phyloP scores from a whole-genome alignment of 2,888 invertebrate species.

The Unio delphinus region DNA sequence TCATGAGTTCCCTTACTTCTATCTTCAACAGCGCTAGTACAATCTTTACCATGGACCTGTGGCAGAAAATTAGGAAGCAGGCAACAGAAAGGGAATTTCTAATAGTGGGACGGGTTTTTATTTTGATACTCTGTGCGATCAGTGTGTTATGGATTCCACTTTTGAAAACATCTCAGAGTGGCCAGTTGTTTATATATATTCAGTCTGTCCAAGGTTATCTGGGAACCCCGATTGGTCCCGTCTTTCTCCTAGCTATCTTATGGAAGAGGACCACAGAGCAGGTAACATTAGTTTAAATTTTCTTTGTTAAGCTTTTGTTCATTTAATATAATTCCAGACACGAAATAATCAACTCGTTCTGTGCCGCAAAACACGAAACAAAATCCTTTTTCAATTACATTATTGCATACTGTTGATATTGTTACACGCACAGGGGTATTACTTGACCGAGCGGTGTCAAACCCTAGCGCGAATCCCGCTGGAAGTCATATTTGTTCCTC shows the following conservation, averaged over 20 bases:
- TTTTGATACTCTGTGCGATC: conserved; percentile 42
- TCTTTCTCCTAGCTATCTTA: conserved; percentile 51
- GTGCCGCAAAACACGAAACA: too few species aligned
- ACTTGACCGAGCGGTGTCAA: too few species aligned
- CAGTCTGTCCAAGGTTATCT: conserved; percentile 56
- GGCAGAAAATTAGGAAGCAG: conserved; percentile 20
- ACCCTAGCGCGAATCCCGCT: too few species aligned
- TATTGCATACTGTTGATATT: too few species aligned
- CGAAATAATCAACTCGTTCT: too few species aligned
- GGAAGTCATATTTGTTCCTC: too few species aligned
- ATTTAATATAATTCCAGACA: too few species aligned
- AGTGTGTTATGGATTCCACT: conserved; percentile 56
- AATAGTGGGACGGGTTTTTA: conserved; percentile 43
- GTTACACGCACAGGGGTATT: too few species aligned
- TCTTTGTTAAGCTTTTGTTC: too few species aligned
- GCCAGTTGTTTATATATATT: conserved; percentile 55
- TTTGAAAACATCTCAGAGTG: conserved; percentile 53
- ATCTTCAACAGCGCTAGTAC: conserved; percentile 49
- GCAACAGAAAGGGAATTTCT: conserved; percentile 36
- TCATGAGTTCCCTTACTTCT: conserved; percentile 45
- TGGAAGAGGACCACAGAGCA: conserved; percentile 51
- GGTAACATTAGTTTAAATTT: conserved; percentile 15
- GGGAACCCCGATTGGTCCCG: conserved; percentile 49
- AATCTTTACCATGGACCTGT: conserved; percentile 46
- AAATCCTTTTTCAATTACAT: too few species aligned